Conservation (phyloP, 2,888 invertebrate species). For the Pachymerium ferrugineum region DNA sequence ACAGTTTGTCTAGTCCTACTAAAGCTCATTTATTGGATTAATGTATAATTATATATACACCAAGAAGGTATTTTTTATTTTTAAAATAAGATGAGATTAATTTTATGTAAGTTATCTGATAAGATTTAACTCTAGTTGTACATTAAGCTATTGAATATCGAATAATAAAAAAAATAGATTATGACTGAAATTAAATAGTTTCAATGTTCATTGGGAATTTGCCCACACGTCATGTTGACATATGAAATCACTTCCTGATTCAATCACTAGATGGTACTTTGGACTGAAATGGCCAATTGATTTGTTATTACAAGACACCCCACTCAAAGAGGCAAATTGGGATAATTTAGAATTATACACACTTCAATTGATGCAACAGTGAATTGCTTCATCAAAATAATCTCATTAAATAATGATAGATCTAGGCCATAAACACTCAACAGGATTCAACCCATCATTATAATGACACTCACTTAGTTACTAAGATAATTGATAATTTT, state of each 20-base stretch:
- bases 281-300: neutral
- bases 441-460: neutral
- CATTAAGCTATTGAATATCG: neutral
- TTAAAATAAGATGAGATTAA: too few relatives aligned
- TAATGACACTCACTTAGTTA: neutral
- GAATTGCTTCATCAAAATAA: constrained; percentile 5
- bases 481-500: too few relatives aligned
- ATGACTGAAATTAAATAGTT: neutral
- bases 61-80: too few relatives aligned
- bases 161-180: neutral
- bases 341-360: neutral
- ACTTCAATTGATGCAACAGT: neutral
- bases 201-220: neutral
- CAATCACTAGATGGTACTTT: neutral
- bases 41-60: too few relatives aligned
- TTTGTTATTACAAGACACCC: neutral
- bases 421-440: neutral
- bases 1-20: too few relatives aligned
- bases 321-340: neutral
- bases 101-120: neutral
- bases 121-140: neutral
- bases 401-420: neutral
- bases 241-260: constrained; percentile 1
- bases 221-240: neutral
- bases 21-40: too few relatives aligned